These are phyloP conservation scores for Elanoides forficatus DNA, from an alignment of 2,113 vertebrate genomes.

Conservation along the genomic window DNA sequence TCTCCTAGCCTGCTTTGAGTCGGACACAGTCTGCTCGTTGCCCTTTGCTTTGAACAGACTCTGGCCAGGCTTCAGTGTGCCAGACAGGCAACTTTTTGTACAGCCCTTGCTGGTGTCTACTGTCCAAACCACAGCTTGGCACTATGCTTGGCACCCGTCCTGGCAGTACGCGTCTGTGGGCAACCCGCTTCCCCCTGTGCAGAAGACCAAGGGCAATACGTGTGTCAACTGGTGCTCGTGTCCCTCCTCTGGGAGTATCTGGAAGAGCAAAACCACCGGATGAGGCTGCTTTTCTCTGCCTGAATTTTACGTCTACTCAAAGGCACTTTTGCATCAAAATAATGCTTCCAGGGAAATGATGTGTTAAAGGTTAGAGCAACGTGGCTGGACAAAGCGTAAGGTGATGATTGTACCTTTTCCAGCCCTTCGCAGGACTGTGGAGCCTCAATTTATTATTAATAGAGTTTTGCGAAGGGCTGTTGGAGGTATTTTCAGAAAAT, in stretches of 20 bases:
- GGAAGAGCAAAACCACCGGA: neutral
- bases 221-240: neutral
- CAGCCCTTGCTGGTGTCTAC: neutral
- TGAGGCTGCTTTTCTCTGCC: neutral
- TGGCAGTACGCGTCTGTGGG: accelerated
- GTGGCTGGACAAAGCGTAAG: neutral
- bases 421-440: neutral
- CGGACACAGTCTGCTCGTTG: neutral
- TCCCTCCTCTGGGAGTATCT: neutral
- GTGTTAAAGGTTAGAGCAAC: neutral
- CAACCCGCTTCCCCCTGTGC: accelerated
- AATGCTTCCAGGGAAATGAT: neutral
- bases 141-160: neutral
- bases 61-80: neutral
- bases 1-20: neutral
- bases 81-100: neutral
- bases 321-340: neutral
- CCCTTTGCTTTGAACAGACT: neutral
- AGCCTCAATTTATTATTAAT: neutral
- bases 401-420: neutral
- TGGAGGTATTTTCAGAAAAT: slow-evolving; percentile 4
- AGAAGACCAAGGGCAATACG: neutral
- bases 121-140: neutral
- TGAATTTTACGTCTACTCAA: neutral
- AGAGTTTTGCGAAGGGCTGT: neutral